Evolutionary conservation across 2,113 vertebrate genomes (phyloP).

Genomic region (Etheostoma spectabile): DNA sequence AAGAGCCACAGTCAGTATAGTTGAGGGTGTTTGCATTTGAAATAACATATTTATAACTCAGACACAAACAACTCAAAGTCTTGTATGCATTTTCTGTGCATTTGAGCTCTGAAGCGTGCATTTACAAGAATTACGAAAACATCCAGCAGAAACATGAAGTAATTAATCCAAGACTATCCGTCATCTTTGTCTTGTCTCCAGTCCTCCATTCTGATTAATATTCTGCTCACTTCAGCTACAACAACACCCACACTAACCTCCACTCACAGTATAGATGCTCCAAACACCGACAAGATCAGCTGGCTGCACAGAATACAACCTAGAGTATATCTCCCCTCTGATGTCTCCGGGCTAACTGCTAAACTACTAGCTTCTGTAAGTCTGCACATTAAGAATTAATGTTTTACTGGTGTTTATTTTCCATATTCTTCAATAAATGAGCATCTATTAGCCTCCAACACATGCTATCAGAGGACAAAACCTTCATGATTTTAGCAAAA

Average conservation of each 20-base stretch:
- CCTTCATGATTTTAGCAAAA: not conserved
- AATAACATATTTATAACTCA: not conserved
- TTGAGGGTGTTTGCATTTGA: conserved; percentile 11
- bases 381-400: not conserved
- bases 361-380: not conserved
- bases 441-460: too few species aligned
- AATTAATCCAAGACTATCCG: conserved; percentile 9
- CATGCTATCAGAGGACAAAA: not conserved
- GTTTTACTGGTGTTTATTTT: not conserved
- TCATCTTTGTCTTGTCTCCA: conserved; percentile 24
- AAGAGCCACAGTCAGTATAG: not conserved
- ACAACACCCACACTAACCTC: conserved; percentile 32
- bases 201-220: conserved; percentile 23
- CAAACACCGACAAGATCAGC: conserved; percentile 26
- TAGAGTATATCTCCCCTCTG: not conserved
- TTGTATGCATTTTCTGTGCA: not conserved
- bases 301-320: not conserved
- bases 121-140: conserved; percentile 16
- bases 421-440: not conserved
- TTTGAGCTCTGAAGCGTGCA: not conserved
- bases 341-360: not conserved
- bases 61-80: conserved; percentile 19
- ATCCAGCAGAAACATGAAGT: conserved; percentile 13
- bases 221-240: conserved; percentile 48
- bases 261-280: conserved; percentile 13